These are phyloP conservation scores for Brachymystax lenok DNA, from an alignment of 2,797 vertebrate species.

Conservation along the genomic window DNA sequence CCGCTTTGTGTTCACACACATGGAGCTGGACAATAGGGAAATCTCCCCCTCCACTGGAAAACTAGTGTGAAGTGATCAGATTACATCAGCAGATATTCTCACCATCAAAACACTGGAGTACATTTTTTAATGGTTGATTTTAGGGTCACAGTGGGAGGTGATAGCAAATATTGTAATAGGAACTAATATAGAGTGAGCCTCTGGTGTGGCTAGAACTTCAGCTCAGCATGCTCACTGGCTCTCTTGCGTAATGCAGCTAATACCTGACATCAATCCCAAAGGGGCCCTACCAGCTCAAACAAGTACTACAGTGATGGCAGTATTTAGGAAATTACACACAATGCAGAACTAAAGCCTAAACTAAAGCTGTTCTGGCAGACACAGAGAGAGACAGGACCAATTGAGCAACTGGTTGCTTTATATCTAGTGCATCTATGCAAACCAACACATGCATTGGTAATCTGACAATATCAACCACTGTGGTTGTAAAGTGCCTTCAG, in stretches of 20 bases:
- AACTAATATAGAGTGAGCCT: constrained; percentile 6
- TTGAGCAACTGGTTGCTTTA: constrained; percentile 9
- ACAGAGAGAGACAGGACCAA: neutral
- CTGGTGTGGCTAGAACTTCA: constrained; percentile 30
- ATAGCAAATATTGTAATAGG: constrained; percentile 20
- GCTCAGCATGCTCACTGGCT: neutral
- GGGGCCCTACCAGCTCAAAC: constrained; percentile 43
- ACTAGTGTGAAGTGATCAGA: constrained; percentile 36
- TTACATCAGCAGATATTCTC: constrained; percentile 35
- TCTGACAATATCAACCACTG: constrained; percentile 5
- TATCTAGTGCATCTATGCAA: constrained; percentile 4
- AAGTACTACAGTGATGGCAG: constrained; percentile 48
- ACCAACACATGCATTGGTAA: constrained; percentile 2
- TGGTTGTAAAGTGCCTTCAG: constrained; percentile 6
- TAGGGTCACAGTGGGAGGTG: constrained; percentile 17
- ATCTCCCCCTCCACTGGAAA: constrained; percentile 35
- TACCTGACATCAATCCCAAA: constrained; percentile 29
- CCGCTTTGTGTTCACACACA: constrained; percentile 42
- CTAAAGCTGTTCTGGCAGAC: constrained; percentile 27
- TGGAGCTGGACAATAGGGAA: constrained; percentile 47
- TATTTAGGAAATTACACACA: constrained; percentile 41
- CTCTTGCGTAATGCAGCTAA: constrained; percentile 6
- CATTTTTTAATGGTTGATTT: constrained; percentile 34
- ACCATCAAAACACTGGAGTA: constrained; percentile 36
- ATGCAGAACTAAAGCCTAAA: constrained; percentile 41